Evolutionary conservation across 35 echinoderm and acorn worm species (phyloP).

Genomic region (Stichopus chloronotus): DNA sequence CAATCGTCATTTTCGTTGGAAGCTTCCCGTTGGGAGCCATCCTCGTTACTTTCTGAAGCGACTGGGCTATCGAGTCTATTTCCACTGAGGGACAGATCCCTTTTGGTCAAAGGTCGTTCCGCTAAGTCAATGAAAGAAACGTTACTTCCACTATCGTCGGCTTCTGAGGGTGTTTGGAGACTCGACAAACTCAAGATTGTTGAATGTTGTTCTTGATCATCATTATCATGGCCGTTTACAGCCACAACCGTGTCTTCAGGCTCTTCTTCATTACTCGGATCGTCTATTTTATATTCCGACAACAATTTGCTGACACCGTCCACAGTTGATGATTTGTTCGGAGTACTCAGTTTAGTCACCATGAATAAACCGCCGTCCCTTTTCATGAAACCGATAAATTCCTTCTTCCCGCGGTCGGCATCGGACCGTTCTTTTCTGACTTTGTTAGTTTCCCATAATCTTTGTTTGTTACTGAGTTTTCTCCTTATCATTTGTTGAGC

Average conservation of each 20-base stretch:
- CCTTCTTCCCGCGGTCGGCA: neutral
- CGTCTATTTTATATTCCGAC: slow-evolving; percentile 7
- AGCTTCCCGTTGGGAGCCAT: neutral
- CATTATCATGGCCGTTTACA: no score
- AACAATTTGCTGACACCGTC: slow-evolving; percentile 9
- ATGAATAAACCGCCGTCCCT: neutral
- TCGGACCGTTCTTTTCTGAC: neutral
- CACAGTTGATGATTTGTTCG: neutral
- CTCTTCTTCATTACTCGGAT: no score
- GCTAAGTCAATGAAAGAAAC: neutral
- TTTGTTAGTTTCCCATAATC: neutral
- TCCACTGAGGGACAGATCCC: neutral
- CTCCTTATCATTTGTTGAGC: neutral
- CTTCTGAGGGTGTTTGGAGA: neutral
- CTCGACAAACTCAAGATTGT: no score
- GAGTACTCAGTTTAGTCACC: neutral
- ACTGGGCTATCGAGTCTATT: neutral
- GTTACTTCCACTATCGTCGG: neutral
- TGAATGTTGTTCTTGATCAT: no score
- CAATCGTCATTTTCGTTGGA: neutral
- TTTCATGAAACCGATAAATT: neutral
- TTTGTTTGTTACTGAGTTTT: neutral
- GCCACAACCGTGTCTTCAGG: no score
- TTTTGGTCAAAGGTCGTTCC: neutral
- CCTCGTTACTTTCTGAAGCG: neutral